Base-by-base conservation (phyloP, 2,888 invertebrate genomes). In the Pteria penguin region DNA sequence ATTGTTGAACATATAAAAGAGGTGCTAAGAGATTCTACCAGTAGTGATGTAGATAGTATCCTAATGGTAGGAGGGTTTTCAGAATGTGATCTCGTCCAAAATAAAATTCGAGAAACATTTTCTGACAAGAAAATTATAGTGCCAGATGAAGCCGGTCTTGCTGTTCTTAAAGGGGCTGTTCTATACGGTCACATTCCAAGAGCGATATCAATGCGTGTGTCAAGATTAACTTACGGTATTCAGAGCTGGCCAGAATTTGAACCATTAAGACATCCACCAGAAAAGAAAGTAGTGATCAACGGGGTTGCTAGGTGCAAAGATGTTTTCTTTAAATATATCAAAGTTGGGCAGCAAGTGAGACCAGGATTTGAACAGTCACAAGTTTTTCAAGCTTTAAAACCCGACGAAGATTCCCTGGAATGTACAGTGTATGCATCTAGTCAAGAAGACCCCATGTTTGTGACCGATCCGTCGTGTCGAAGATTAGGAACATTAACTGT, bases 101-200 rank as follows among this genome's bases (percentile, higher is more conserved):
- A 62, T 26, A 67, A 24, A 33, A 52, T 78, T n/a, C 55, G 61
- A n/a, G 58, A 45, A 5, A 36, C 27, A 14, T 71, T 78, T 58
- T 27, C 36, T 55, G 29, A 76, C n/a, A 76, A 69, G 36, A 73
- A 69, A 31, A 24, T 71, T 22, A 62, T 82, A 11, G 72, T 82
- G 45, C 82, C 82, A 14, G 70, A 70, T 14, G 80, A 82, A 60
- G 76, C 78, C 1, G 80, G 80, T 2, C 70, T 82, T 24, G 74
- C 76, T 29, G 80, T 82, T 5, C 36, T 82, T 14, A 82, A 79
- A 65, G 82, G 80, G 2, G 82, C 82, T n/a, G 82, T 81, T 22
- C 57, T 80, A 31, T 82, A 66, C 55, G 82, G 82, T 22, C 82
- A 82, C 32, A 69, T 68, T 18, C 82, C 80, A 2, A 61, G 63